Base-by-base conservation (phyloP, 1,140 invertebrate genomes). In the Diprion similis region DNA sequence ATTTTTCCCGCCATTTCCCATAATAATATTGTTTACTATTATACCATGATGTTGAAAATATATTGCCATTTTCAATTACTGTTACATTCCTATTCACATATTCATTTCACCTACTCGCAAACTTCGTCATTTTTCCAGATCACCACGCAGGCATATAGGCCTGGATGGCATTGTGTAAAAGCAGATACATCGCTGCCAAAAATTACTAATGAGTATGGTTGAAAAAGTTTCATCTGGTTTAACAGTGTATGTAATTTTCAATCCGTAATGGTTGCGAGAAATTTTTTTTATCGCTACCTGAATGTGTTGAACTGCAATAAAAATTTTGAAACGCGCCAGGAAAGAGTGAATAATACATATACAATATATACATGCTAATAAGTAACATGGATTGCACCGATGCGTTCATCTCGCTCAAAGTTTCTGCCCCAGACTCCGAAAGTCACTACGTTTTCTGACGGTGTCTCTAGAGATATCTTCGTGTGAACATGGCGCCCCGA, bases 21-120 rank as follows among this genome's bases (percentile, higher is more conserved):
- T 37, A 13, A 59, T 59, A 15, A 59, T 59, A 17, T 59, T 59
- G 51, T 59, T 59, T 59, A 13, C 11, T 59, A 59, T 59, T 59
- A 59, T 59, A 59, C 51, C 51, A 59, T 17, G 51, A 59, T 59
- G 51, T 59, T 59, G 51, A 59, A 59, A 59, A 59, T 59, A 59
- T 59, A 59, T 59, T 59, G 51, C 51, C 51, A 59, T 59, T 59
- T 59, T 59, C 51, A 59, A 59, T 59, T 17, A 59, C 51, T 59
- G 51, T 59, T 59, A 59, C 0, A 59, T 59, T 15, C 11, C n/a
- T 59, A 59, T 59, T 59, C 0, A 59, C n/a, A 59, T 9, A 15
- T 59, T 59, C 9, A 17, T 9, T 15, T 15, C 11, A 59, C 51
- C 24, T 37, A 37, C 24, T 37, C 24, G 6, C 6, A 4, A 59